A percentile compares a stretch with the other conserved stretches of the same genome.
Conservation (phyloP, 2,113 vertebrate species). For the Pelodiscus sinensis region DNA sequence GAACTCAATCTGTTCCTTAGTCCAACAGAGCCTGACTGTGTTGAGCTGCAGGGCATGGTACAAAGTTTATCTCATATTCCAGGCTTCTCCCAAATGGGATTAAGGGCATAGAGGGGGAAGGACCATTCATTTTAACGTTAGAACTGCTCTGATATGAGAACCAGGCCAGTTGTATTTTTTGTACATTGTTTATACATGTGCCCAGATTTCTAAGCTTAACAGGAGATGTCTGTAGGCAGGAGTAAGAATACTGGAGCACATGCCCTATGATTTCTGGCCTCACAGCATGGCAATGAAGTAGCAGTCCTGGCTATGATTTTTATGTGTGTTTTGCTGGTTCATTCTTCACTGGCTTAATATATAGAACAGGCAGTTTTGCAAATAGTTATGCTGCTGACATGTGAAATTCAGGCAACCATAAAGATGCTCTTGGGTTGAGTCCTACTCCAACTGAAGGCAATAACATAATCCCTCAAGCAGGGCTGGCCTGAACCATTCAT, state of each 20-base stretch:
- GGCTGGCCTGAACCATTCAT: too few species aligned
- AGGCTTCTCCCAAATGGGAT: neutral
- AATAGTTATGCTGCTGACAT: constrained; percentile 5
- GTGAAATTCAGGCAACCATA: constrained; percentile 17
- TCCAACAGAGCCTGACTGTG: neutral
- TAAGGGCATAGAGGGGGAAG: neutral
- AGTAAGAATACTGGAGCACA: neutral
- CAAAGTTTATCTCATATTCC: neutral
- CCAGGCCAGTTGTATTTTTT: neutral
- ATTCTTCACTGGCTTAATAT: neutral
- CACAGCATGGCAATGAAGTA: neutral
- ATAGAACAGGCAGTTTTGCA: constrained; percentile 20
- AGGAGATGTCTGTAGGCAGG: neutral
- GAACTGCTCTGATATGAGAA: neutral
- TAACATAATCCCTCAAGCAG: neutral
- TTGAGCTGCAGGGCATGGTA: neutral
- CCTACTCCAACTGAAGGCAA: constrained; percentile 21
- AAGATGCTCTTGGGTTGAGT: constrained; percentile 6
- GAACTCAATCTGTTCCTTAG: neutral
- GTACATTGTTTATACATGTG: fast-evolving
- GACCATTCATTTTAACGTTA: neutral
- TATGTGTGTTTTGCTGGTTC: constrained; percentile 2
- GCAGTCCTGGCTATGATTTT: neutral
- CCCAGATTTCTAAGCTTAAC: neutral
- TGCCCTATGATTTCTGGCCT: neutral